A percentile compares a stretch with the other conserved stretches of the same genome.
These are phyloP conservation scores for Caenorhabditis doughertyi DNA, from an alignment of 2,888 invertebrate species.

Conservation along the genomic window DNA sequence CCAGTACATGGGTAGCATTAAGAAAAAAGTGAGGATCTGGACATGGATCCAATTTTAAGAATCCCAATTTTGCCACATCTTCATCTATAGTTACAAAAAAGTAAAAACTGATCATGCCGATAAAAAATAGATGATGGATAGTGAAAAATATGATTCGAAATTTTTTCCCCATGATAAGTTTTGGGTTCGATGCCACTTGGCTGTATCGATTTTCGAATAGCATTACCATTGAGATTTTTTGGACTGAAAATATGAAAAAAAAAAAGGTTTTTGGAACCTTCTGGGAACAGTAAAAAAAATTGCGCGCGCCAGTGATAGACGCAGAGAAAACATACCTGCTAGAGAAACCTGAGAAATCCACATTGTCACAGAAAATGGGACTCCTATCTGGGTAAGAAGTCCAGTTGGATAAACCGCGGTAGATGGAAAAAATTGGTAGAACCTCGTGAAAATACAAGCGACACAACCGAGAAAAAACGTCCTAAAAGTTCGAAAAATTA, in stretches of 20 bases:
- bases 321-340: too few relatives aligned
- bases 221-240: not conserved
- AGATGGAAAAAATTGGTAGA: too few relatives aligned
- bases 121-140: not conserved
- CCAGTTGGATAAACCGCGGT: not conserved
- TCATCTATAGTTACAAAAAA: not conserved
- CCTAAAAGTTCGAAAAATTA: not conserved
- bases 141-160: not conserved
- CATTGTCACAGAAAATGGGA: too few relatives aligned
- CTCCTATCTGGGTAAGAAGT: not conserved
- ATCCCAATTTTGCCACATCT: too few relatives aligned
- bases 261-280: too few relatives aligned
- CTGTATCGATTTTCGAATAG: not conserved
- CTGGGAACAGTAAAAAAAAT: too few relatives aligned
- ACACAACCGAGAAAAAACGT: not conserved
- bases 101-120: not conserved
- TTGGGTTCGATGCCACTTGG: not conserved
- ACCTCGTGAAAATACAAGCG: not conserved
- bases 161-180: not conserved
- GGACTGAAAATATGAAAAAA: not conserved
- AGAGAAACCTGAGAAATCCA: too few relatives aligned
- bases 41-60: too few relatives aligned
- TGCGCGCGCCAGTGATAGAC: too few relatives aligned
- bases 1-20: too few relatives aligned
- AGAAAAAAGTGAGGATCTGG: too few relatives aligned